A percentile compares a stretch with the other conserved stretches of the same genome.
Conservation (phyloP, 2,888 invertebrate species). For the Unio delphinus region DNA sequence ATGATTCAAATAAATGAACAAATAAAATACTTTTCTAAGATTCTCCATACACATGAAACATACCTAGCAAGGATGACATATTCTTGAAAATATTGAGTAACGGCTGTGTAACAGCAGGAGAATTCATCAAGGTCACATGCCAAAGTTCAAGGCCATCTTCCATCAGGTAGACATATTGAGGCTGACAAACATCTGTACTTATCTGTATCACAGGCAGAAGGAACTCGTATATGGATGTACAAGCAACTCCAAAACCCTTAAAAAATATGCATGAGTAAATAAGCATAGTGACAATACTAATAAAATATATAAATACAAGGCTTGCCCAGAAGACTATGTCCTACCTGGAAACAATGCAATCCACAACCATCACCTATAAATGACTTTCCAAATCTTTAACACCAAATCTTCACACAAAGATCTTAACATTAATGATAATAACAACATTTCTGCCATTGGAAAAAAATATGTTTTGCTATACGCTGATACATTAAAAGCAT, state of each 20-base stretch:
- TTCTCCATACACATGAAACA: slow-evolving; percentile 3
- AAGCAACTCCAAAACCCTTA: slow-evolving; percentile 65
- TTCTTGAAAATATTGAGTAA: slow-evolving; percentile 77
- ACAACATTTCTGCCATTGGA: too few relatives aligned
- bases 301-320: not conserved
- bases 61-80: slow-evolving; percentile 65
- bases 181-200: slow-evolving; percentile 85
- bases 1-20: too few relatives aligned
- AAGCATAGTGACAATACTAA: not conserved
- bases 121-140: slow-evolving; percentile 86
- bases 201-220: slow-evolving; percentile 79
- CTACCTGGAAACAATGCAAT: too few relatives aligned
- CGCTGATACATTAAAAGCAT: too few relatives aligned
- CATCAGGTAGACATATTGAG: slow-evolving; percentile 88
- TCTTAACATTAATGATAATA: too few relatives aligned
- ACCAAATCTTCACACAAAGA: too few relatives aligned
- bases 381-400: too few relatives aligned
- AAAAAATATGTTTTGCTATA: too few relatives aligned
- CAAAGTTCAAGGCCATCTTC: slow-evolving; percentile 94
- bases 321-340: too few relatives aligned
- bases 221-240: slow-evolving; percentile 72
- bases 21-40: too few relatives aligned
- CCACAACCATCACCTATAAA: too few relatives aligned
- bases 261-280: slow-evolving; percentile 14
- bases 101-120: slow-evolving; percentile 73